Base-by-base conservation (phyloP, 2,888 invertebrate genomes). In the Bombylius major region DNA sequence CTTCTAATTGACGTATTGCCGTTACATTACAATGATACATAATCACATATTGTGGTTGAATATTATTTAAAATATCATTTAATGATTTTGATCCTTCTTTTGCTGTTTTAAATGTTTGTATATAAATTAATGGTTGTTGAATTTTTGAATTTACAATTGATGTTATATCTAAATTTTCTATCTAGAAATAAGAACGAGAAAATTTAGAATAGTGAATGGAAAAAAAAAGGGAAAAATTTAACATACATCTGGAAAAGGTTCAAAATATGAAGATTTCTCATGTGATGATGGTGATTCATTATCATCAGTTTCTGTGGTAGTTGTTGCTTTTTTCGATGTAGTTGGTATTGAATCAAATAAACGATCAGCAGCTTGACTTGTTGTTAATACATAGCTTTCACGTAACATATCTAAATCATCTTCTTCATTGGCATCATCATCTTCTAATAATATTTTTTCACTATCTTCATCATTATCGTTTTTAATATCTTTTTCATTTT, bases 1-100 rank as follows among this genome's bases (percentile, higher is more conserved):
- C 81, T 78, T 98, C 98, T 56, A 98, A 80, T 72, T 94, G 91
- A 33, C 98, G 77, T 9, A 97, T 86, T 32, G 91, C 86, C 0
- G 87, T 81, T 61, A 97, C 82, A 67, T 95, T 92, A 54, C 84
- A 82, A 67, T 94, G 90, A 72, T 97, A 97, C 77, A 98, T 80
- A 39, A 98, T 79, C 3, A 98, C 82, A 72, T 87, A 92, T 63
- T 82, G 82, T 0, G 98, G 97, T 51, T 79, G 76, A 6, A 86
- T 67, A 47, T 82, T 79, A 49, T 82, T 77, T 54, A 95, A 73
- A 11, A 83, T 82, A 55, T 79, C 78, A 61, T 86, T 83, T 36
- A 95, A 72, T 1, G 85, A 85, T 70, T 88, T 82, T 51, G 82
- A 75, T 64, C 86, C 82, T 42, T 85, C 84, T 36, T 65, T 64